Evolutionary conservation across 2,888 invertebrate genomes (phyloP), one percentile per base, ranked within the genome.

Genomic region (Drosophila tripunctata): DNA sequence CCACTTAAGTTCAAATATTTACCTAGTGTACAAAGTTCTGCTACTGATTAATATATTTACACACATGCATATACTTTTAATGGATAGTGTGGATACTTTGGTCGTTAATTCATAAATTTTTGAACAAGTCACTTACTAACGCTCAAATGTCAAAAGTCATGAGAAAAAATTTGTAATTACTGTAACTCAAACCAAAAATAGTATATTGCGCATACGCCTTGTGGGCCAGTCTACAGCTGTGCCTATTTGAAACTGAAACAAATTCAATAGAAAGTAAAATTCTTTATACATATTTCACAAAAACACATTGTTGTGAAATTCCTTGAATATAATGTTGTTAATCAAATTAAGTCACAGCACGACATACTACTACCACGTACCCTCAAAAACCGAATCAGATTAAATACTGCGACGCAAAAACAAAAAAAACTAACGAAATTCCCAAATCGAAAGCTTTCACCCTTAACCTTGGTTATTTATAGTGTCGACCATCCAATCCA

Each of bases 401-500:
- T 38, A 3, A 58, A 17, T 47, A 43, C 3, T 58, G 60, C 62
- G 58, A 69, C 60, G 56, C 8, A 52, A 52, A 55, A 45, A 27
- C 38, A 44, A 30, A 31, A 24, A 4, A 60, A 27, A 27, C 3
- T 33, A 52, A 58, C 14, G 43, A 61, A 65, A 30, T 4, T 17
- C 33, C 35, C 21, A 21, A 58, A 41, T 31, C 40, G 17, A 35
- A 57, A 48, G 22, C 6, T 15, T 60, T 40, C 50, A 65, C 60
- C 57, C 60, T 65, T 78, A 76, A 74, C 85, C 81, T 78, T 78
- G 81, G 41, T 66, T 81, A 75, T 63, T 69, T 47, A 58, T 76
- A n/a, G n/a, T n/a, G n/a, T n/a, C n/a, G n/a, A n/a, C n/a, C n/a
- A 72, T 61, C 24, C 31, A 43, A 19, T 17, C 27, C 56, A 71